Evolutionary conservation across 2,888 invertebrate species (phyloP).

Genomic region (Caradrina kadenii): DNA sequence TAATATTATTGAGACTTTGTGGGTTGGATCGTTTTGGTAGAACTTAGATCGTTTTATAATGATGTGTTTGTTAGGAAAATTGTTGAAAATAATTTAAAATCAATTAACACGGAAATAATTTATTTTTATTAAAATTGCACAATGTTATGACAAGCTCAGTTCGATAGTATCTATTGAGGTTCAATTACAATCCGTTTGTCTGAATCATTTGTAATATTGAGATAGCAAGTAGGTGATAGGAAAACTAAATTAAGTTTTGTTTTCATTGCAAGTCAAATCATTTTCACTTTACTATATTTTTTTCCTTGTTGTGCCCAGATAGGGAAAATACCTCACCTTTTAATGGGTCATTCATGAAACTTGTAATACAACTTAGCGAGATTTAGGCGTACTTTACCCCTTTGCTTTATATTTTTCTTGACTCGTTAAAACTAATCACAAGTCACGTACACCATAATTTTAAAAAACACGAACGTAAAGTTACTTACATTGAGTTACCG

Average conservation of each 20-base stretch:
- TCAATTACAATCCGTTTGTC: background rate
- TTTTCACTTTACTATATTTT: too few relatives aligned
- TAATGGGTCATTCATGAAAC: background rate
- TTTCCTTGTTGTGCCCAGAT: background rate
- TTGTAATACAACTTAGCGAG: background rate
- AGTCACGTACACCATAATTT: conserved; percentile 42
- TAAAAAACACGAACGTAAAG: conserved; percentile 32
- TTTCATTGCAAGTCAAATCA: background rate
- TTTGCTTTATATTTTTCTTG: background rate
- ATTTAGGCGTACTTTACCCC: background rate
- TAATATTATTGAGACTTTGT: too few relatives aligned
- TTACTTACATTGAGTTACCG: conserved; percentile 1
- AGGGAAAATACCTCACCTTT: background rate
- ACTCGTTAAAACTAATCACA: background rate
- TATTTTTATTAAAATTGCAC: conserved; percentile 39
- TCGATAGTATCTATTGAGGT: conserved; percentile 16
- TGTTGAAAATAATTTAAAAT: background rate
- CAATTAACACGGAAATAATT: conserved; percentile 15
- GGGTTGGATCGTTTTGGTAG: too few relatives aligned
- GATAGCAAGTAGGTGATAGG: background rate
- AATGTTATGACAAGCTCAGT: conserved; percentile 36
- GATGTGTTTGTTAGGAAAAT: background rate
- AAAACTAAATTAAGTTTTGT: background rate
- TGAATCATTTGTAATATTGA: conserved; percentile 12
- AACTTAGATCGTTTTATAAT: background rate